Evolutionary conservation across 2,888 invertebrate species (phyloP).

Genomic region (Tinea semifulvella): DNA sequence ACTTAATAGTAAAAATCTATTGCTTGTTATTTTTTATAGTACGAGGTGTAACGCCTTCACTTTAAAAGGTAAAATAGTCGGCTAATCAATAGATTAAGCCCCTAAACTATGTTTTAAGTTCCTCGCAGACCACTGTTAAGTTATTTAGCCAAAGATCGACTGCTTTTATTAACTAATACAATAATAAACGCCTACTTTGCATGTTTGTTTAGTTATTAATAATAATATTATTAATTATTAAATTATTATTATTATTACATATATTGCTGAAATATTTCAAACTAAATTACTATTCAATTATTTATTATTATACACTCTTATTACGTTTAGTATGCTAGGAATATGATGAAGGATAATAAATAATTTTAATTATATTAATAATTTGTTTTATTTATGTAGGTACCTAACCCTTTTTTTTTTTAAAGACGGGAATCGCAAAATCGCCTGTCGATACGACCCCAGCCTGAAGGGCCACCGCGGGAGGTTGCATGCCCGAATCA

Average conservation of each 20-base stretch:
- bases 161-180: slow-evolving; percentile 48
- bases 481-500: no score
- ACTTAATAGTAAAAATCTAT: no score
- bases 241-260: slow-evolving; percentile 54
- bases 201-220: slow-evolving; percentile 47
- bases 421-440: no score
- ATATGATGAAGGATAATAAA: slow-evolving; percentile 69
- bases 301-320: slow-evolving; percentile 68
- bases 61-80: slow-evolving; percentile 1
- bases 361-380: slow-evolving; percentile 68
- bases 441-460: no score
- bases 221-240: slow-evolving; percentile 47
- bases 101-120: slow-evolving; percentile 3
- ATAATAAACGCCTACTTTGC: slow-evolving; percentile 57
- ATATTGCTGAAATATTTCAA: slow-evolving; percentile 63
- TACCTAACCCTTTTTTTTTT: no score
- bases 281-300: slow-evolving; percentile 67
- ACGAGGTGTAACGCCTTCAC: no score
- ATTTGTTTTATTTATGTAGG: slow-evolving; percentile 45
- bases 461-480: no score
- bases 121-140: slow-evolving; percentile 18
- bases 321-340: slow-evolving; percentile 70
- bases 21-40: neutral
- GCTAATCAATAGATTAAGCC: no score
- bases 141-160: slow-evolving; percentile 27